Base-by-base conservation (phyloP, 1,140 invertebrate species). In the Formica exsecta region DNA sequence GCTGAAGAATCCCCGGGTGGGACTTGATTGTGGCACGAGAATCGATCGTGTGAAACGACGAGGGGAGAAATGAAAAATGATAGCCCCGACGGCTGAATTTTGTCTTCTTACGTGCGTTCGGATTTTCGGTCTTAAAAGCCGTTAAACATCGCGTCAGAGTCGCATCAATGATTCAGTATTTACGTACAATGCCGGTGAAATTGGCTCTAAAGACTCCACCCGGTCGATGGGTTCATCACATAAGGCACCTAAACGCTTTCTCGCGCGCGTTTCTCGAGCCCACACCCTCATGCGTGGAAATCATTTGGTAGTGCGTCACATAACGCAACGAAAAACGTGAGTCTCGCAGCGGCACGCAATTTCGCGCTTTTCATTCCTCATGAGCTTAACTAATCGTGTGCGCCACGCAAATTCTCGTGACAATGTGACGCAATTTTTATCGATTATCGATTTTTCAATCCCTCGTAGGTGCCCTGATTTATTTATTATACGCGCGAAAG, bases 171-270 rank as follows among this genome's bases (percentile, higher is more conserved):
- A 94, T 94, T 92, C 90, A 92, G 92, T 94, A 93, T 91, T 93
- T 92, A 93, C 91, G 86, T 81, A 95, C 92, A 95, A 94, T 94
- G 80, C 87, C 87, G 44, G 41, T 87, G 92, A 90, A 94, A 94
- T 94, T 93, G 91, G 85, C 92, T 93, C 90, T 89, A 88, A 87
- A 81, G 83, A 77, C 76, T 87, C 91, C 92, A 89, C 88, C 91
- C 90, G 91, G 91, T 84, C 76, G 89, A 79, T 88, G 25, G 38
- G 2, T 61, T 4, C 22, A 22, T 61, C 59, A 25, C 89, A 91
- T 93, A 93, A 93, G 38, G 92, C 92, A 92, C 91, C 70, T 65
- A 54, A 85, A 57, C 36, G 73, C 90, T 87, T 87, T 79, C 79
- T 89, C 70, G 22, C 25, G 11, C 29, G 22, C 4, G 71, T 74